These are phyloP conservation scores for Glareola pratincola DNA, from an alignment of 2,113 vertebrate genomes.

Conservation along the genomic window DNA sequence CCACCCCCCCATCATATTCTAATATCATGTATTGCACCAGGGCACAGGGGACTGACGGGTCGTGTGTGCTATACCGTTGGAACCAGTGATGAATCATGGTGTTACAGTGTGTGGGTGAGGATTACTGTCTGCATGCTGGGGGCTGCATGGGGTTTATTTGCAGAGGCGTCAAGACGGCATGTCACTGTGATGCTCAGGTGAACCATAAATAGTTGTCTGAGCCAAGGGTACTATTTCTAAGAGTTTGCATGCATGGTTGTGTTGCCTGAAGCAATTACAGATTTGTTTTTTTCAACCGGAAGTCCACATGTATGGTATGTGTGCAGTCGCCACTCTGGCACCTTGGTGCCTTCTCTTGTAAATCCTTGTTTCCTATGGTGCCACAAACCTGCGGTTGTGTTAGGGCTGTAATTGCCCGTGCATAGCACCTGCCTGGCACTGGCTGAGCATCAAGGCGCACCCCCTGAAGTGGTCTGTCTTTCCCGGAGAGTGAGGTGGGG, in stretches of 20 bases:
- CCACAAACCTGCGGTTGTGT: rapidly evolving
- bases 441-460: background rate
- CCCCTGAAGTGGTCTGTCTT: background rate
- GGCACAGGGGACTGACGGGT: background rate
- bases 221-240: background rate
- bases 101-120: background rate
- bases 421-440: rapidly evolving
- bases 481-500: background rate
- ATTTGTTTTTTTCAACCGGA: background rate
- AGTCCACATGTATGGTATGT: rapidly evolving
- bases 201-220: background rate
- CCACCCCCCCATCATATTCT: background rate
- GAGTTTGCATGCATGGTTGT: background rate
- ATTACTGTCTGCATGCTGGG: background rate
- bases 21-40: background rate
- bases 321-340: rapidly evolving
- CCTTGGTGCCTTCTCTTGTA: no score
- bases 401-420: background rate
- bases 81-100: background rate
- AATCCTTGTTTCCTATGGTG: no score
- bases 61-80: rapidly evolving
- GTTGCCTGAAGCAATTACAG: background rate
- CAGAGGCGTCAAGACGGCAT: rapidly evolving
- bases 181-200: background rate
- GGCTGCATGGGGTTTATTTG: background rate